Evolutionary conservation across 2,113 vertebrate genomes (phyloP).

Genomic region (Coturnix japonica): DNA sequence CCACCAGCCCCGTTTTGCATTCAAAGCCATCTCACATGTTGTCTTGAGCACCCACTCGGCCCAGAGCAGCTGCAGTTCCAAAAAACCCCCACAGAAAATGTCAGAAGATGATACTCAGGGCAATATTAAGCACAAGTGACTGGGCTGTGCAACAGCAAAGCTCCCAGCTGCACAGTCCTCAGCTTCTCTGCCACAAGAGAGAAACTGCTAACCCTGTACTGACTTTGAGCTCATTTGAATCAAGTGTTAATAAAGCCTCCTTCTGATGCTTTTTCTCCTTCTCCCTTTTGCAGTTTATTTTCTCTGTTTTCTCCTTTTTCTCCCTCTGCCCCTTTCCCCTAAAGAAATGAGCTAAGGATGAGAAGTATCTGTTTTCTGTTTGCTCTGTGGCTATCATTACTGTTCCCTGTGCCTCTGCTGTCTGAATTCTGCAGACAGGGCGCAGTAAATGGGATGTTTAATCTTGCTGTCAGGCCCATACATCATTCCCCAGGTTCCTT

Average conservation of each 20-base stretch:
- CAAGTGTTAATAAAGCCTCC: neutral
- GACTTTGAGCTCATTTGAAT: neutral
- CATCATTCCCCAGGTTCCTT: constrained; percentile 38
- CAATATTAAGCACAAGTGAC: neutral
- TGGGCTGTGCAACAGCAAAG: neutral
- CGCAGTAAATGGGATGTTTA: constrained; percentile 42
- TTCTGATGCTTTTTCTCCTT: neutral
- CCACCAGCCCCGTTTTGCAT: neutral
- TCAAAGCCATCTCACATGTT: neutral
- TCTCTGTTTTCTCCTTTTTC: neutral
- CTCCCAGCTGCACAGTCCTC: neutral
- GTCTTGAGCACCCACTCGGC: neutral
- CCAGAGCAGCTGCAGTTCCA: neutral
- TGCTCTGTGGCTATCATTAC: neutral
- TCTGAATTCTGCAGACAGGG: constrained; percentile 8
- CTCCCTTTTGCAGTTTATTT: neutral
- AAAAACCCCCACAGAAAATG: neutral
- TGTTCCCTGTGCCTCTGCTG: neutral
- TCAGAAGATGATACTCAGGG: neutral
- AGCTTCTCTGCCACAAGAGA: neutral
- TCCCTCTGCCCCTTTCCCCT: neutral
- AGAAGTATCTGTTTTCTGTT: neutral
- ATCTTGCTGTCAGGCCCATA: constrained; percentile 49
- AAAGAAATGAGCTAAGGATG: neutral
- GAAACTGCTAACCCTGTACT: neutral